Evolutionary conservation across 2,113 vertebrate species (phyloP).

Genomic region (human (Homo sapiens)): GRCh38 chr3:78010501-78011000

Average conservation of each 20-base stretch:
- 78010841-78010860: conserved; percentile 43
- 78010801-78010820: conserved; percentile 60
- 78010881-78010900: conserved; percentile 17
- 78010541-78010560: neutral
- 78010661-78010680: neutral
- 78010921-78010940: neutral
- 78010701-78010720: conserved; percentile 56
- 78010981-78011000: conserved; percentile 49
- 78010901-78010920: conserved; percentile 41
- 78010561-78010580: neutral
- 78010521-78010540: neutral
- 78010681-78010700: neutral
- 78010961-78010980: conserved; percentile 33
- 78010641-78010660: conserved; percentile 38
- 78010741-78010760: conserved; percentile 48
- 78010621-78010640: neutral
- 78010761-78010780: conserved; percentile 55
- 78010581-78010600: neutral
- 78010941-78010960: conserved; percentile 47
- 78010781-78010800: conserved; percentile 55
- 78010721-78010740: conserved; percentile 12
- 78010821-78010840: conserved; percentile 56
- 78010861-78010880: neutral
- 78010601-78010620: neutral
- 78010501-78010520: neutral